Base-by-base conservation (phyloP, 2,113 vertebrate genomes). In the Phylloscopus whistleri region DNA sequence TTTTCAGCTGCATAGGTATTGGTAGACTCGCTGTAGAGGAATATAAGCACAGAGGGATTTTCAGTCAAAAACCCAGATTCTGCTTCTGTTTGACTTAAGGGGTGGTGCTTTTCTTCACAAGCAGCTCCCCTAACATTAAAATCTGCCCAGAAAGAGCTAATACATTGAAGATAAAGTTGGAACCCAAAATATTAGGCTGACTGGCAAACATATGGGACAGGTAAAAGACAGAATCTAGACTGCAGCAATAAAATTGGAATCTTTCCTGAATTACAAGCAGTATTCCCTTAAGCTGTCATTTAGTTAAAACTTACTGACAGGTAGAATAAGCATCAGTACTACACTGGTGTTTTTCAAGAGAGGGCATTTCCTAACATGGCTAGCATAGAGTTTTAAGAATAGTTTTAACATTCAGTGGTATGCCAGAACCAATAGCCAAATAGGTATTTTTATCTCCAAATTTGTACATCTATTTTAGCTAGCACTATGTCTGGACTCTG, bases 101-200 rank as follows among this genome's bases (percentile, higher is more conserved):
- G 10, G 31, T 41, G 55, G 9, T 28, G 46, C 10, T 76, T 83
- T 83, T 69, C 49, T 92, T 43, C 55, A 93, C 19, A 62, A 83
- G 28, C 6, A 79, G 5, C 46, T 67, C 20, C 22, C 11, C 10
- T 37, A 58, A 39, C 28, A 64, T 3, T 72, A 51, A 73, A 87
- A 85, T 69, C 23, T 39, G 8, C 16, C 69, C 48, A 88, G 52
- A 43, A 49, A 88, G 52, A 43, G 44, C 6, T 27, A 70, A 44
- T 58, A 49, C 9, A 43, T 8, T 20, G n/a, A 79, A 70, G 22
- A 79, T 21, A 60, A 76, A 66, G 4, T 6, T 83, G 53, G n/a
- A 80, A 52, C 20, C 27, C 0, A 2, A 30, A 2, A 10, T 43
- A 43, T 26, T 3, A 58, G 72, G 27, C 70, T 4, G 3, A n/a